These are phyloP conservation scores for Napeogenes sylphis DNA, from an alignment of 2,888 invertebrate species.

Conservation along the genomic window DNA sequence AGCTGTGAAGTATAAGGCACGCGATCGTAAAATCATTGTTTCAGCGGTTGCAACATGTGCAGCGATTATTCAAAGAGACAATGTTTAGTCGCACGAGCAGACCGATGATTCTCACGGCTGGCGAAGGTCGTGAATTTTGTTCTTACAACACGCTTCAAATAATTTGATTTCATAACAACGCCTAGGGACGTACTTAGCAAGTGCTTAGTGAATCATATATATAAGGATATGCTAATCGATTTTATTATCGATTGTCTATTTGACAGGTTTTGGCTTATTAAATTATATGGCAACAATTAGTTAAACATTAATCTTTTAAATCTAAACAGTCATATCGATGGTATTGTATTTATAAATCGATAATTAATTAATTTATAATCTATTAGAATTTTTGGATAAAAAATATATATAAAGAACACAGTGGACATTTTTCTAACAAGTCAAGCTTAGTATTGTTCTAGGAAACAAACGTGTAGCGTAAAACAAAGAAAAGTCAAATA, in stretches of 20 bases:
- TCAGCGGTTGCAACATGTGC: slow-evolving; percentile 57
- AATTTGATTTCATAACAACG: slow-evolving; percentile 70
- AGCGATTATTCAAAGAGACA: slow-evolving; percentile 69
- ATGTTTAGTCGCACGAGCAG: slow-evolving; percentile 62
- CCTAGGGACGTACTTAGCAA: slow-evolving; percentile 52
- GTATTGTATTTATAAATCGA: too few relatives aligned
- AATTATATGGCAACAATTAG: too few relatives aligned
- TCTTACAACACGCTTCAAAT: slow-evolving; percentile 74
- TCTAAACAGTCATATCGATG: too few relatives aligned
- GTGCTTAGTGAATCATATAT: slow-evolving; percentile 8
- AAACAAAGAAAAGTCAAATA: background rate
- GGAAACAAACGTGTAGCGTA: background rate
- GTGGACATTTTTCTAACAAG: too few relatives aligned
- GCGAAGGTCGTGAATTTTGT: slow-evolving; percentile 70
- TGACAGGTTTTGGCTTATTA: background rate
- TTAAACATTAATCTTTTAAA: too few relatives aligned
- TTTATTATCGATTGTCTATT: background rate
- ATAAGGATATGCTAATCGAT: background rate
- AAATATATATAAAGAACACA: too few relatives aligned
- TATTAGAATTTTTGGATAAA: too few relatives aligned
- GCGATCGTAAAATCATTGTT: slow-evolving; percentile 55
- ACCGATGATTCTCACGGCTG: slow-evolving; percentile 68
- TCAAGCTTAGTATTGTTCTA: too few relatives aligned
- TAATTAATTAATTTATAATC: too few relatives aligned
- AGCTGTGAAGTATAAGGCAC: slow-evolving; percentile 33